Base-by-base conservation (phyloP, 2,797 vertebrate genomes). In the Tangara arthus region DNA sequence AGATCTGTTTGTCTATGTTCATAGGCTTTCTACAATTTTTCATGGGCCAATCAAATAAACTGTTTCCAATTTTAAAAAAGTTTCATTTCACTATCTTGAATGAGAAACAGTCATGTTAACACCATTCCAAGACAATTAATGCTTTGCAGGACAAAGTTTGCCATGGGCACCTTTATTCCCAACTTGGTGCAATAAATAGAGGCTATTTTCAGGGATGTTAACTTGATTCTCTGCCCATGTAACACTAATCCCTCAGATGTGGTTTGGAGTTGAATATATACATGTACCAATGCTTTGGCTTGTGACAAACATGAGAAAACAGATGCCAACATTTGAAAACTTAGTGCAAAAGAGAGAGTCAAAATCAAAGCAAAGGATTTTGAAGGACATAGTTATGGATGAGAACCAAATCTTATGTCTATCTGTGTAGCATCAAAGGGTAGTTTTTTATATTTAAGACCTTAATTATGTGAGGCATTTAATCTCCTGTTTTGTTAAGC, bases 331-430 rank as follows among this genome's bases (percentile, higher is more conserved):
- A 26, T 55, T 69, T 86, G 72, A 86, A 85, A 96, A 90, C 7
- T 7, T 18, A 32, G 41, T 50, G 26, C n/a, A 53, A 86, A 75
- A 79, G 26, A 52, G 49, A 50, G 19, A 47, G 42, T 34, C 19
- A 60, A 89, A 89, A 91, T 68, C 50, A 93, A 75, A 90, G 53
- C 30, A 75, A 89, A 90, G 11, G 5, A 78, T 85, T 94, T 81
- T 65, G 69, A 78, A 71, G 42, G 53, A 12, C 20, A 28, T 15
- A 64, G 15, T 46, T 46, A 68, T 9, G 44, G 39, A 87, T 12
- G 3, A 83, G 56, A 56, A 84, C 22, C 56, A 66, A 88, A 81
- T 78, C 30, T 24, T 53, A 9, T 6, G 20, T 37, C 32, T 82
- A 26, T 80, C 61, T 90, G 42, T 27, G 11, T 47, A 65, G 47